Evolutionary conservation across 2,113 vertebrate species (phyloP).

Genomic region (Sinocyclocheilus anshuiensis): DNA sequence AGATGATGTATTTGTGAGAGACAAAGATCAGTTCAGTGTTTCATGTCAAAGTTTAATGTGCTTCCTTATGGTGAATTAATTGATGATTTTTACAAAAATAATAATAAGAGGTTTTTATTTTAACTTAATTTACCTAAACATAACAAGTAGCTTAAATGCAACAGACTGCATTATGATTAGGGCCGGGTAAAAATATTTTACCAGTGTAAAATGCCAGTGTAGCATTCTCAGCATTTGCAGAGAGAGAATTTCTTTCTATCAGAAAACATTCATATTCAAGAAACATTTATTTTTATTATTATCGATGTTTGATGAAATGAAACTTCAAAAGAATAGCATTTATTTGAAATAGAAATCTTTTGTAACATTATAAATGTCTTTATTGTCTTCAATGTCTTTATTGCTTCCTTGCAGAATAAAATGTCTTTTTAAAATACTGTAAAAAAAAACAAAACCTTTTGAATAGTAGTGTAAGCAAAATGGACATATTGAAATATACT

Average conservation of each 20-base stretch:
- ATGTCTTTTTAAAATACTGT: no score
- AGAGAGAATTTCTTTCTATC: not conserved
- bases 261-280: not conserved
- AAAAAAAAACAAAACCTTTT: no score
- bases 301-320: no score
- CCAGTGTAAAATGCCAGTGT: not conserved
- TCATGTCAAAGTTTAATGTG: conserved; percentile 2
- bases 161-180: not conserved
- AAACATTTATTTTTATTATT: no score
- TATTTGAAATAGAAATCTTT: no score
- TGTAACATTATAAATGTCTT: no score
- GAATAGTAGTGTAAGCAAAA: no score
- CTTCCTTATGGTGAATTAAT: conserved; percentile 6
- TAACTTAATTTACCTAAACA: not conserved
- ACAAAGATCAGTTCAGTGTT: not conserved
- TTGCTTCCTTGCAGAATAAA: no score
- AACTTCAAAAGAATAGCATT: no score
- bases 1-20: no score
- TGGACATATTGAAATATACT: no score
- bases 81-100: not conserved
- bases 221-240: not conserved
- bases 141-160: not conserved
- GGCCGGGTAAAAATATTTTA: not conserved
- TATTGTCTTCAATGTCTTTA: no score
- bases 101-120: not conserved